Evolutionary conservation across 2,113 vertebrate species (phyloP).

Genomic region (Mirounga angustirostris): DNA sequence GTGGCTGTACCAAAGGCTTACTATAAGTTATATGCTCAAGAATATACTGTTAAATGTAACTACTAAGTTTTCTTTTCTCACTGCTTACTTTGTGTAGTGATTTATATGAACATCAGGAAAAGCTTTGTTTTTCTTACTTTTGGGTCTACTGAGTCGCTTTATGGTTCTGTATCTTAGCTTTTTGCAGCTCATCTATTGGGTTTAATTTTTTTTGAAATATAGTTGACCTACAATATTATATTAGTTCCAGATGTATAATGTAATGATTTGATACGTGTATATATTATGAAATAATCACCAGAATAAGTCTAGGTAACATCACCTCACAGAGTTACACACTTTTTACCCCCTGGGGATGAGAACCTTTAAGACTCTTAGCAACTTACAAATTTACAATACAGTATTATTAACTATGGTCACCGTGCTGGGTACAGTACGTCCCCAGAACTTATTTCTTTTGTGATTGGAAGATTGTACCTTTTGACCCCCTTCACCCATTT

Average conservation of each 20-base stretch:
- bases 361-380: neutral
- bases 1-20: neutral
- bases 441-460: neutral
- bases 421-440: neutral
- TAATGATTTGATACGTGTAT: neutral
- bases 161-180: neutral
- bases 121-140: neutral
- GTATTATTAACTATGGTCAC: neutral
- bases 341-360: neutral
- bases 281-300: neutral
- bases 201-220: slow-evolving; percentile 17
- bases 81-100: neutral
- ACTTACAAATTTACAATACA: neutral
- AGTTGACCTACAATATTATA: neutral
- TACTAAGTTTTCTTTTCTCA: neutral
- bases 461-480: neutral
- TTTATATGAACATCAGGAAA: neutral
- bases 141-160: neutral
- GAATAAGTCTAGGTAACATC: neutral
- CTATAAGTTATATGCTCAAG: neutral
- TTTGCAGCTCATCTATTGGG: neutral
- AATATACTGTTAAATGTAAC: neutral
- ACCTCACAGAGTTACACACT: neutral
- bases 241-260: neutral
- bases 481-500: neutral